These are phyloP conservation scores for Octopus sinensis DNA, from an alignment of 1,140 invertebrate species.

Conservation along the genomic window DNA sequence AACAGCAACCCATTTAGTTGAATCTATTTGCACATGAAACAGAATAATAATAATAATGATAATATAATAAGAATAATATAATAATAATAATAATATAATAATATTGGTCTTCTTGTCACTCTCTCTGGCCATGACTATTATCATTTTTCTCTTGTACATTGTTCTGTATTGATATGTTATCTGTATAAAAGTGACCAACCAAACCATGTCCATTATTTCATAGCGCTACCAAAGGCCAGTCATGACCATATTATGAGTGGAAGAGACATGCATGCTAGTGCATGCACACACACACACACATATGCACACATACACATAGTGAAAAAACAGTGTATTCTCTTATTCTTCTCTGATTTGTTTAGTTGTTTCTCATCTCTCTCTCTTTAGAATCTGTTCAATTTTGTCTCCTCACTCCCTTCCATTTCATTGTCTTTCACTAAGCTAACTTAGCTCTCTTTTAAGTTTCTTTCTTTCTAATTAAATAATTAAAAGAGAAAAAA, in stretches of 20 bases:
- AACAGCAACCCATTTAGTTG: conserved; percentile 23
- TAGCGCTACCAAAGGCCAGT: conserved; percentile 10
- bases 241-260: neutral
- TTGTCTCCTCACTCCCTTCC: neutral
- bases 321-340: neutral
- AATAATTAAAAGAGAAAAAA: neutral
- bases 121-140: conserved; percentile 13
- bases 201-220: conserved; percentile 14
- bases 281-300: neutral
- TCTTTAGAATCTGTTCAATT: neutral
- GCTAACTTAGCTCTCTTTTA: neutral
- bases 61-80: conserved; percentile 2
- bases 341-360: neutral
- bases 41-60: neutral
- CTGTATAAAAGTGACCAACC: conserved; percentile 16
- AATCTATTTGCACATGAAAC: conserved; percentile 9
- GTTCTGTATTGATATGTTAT: conserved; percentile 16
- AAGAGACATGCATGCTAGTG: neutral
- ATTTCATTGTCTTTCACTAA: neutral
- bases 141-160: conserved; percentile 15
- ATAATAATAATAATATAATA: neutral
- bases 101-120: conserved; percentile 10
- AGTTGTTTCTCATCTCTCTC: neutral
- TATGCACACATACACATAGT: neutral
- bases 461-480: neutral